Base-by-base conservation (phyloP, 2,888 invertebrate genomes). In the Candidula unifasciata region DNA sequence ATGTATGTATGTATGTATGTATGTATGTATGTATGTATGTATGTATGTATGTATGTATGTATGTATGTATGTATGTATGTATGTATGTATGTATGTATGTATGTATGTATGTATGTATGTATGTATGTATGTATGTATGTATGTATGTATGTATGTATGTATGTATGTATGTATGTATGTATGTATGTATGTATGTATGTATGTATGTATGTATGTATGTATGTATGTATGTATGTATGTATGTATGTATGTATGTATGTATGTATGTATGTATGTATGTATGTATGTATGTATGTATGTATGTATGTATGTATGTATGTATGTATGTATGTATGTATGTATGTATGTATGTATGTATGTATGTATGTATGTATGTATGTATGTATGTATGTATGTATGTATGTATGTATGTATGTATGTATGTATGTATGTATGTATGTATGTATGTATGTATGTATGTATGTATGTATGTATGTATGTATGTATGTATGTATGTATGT, bases 21-120 rank as follows among this genome's bases (percentile, higher is more conserved):
- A 64, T 64, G 18, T 64, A 64, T 64, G 35, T 79, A 64, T 79
- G 35, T 79, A 64, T 79, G 10, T 79, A 64, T 79, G 35, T 57
- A 64, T 64, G 10, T 79, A 64, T 79, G 1, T 57, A 64, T 79
- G 18, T 64, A 64, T 64, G 3, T 64, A 79, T 35, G 10, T 64
- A 79, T 79, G 18, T 64, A 64, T 64, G 18, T 64, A 64, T 64
- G 10, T 79, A 64, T 79, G 5, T 64, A 64, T 79, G 18, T 79
- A 64, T 64, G 6, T 64, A 64, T 64, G 18, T 64, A 64, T 35
- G 5, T 79, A 64, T 64, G 5, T 64, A 64, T 64, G 33, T 64
- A 64, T 64, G 3, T 64, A 64, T 64, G 10, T 64, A 57, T 64
- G 5, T 33, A 64, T 64, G 6, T 71, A 71, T 37, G 6, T 37